Percentiles rank a stretch among this genome's conserved stretches.
Conservation (phyloP, 23 tunicate genomes). For the Clavelina lepadiformis region DNA sequence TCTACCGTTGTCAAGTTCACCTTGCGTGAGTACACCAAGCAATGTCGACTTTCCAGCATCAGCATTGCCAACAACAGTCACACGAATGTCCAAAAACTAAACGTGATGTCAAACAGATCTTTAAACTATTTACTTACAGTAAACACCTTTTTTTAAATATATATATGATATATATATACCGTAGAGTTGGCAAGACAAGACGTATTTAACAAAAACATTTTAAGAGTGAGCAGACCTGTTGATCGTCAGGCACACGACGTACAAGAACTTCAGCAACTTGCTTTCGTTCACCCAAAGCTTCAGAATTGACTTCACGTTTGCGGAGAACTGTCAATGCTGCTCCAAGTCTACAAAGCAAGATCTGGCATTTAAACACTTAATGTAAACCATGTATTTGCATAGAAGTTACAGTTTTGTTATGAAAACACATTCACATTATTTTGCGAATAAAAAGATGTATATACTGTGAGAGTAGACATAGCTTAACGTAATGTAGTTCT, state of each 20-base stretch:
- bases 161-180: too few relatives aligned
- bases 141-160: too few relatives aligned
- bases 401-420: too few relatives aligned
- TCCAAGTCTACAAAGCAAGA: slow-evolving; percentile 36
- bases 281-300: slow-evolving; percentile 47
- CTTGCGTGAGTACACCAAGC: slow-evolving; percentile 94
- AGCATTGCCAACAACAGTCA: slow-evolving; percentile 89
- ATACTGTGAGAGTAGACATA: too few relatives aligned
- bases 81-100: slow-evolving; percentile 84
- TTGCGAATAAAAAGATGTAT: too few relatives aligned
- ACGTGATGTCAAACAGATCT: too few relatives aligned
- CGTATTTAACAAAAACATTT: not conserved
- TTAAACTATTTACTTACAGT: too few relatives aligned
- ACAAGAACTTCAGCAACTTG: slow-evolving; percentile 80
- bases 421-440: too few relatives aligned
- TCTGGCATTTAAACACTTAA: too few relatives aligned
- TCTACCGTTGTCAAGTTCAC: slow-evolving; percentile 88
- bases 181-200: not conserved
- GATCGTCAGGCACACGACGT: slow-evolving; percentile 79
- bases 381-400: too few relatives aligned
- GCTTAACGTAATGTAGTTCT: too few relatives aligned
- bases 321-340: slow-evolving; percentile 83
- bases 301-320: slow-evolving; percentile 58
- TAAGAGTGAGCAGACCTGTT: slow-evolving; percentile 71
- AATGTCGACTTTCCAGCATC: slow-evolving; percentile 98